Evolutionary conservation across 2,113 vertebrate genomes (phyloP).

Genomic region (Philantomba maxwellii): DNA sequence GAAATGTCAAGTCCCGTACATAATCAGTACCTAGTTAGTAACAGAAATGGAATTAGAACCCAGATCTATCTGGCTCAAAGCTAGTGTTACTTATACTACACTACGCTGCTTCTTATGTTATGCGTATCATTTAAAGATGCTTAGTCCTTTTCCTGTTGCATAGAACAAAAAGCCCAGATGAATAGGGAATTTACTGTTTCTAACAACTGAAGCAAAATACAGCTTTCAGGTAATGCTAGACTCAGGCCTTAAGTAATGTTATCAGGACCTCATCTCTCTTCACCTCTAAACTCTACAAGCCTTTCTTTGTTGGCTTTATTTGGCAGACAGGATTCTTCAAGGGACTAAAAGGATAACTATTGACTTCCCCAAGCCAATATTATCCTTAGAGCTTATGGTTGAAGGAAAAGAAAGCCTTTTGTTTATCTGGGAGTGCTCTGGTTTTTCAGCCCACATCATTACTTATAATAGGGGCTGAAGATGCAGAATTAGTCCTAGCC

Average conservation of each 20-base stretch:
- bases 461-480: neutral
- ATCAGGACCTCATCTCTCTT: neutral
- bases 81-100: neutral
- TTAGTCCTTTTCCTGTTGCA: neutral
- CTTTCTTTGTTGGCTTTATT: slow-evolving; percentile 11
- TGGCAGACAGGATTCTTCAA: neutral
- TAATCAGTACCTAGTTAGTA: slow-evolving; percentile 9
- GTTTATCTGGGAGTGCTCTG: neutral
- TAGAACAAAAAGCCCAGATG: neutral
- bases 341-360: neutral
- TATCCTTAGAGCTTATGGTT: neutral
- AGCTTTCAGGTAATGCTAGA: neutral
- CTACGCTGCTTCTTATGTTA: neutral
- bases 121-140: neutral
- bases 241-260: neutral
- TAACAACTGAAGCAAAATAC: neutral
- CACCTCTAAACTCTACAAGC: neutral
- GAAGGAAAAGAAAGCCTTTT: neutral
- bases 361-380: neutral
- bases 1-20: neutral
- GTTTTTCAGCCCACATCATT: neutral
- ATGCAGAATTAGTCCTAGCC: neutral
- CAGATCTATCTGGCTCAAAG: neutral
- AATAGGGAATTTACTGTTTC: neutral
- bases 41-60: slow-evolving; percentile 1